Base-by-base conservation (phyloP, 2,888 invertebrate genomes). In the Leptinotarsa rubiginosa region DNA sequence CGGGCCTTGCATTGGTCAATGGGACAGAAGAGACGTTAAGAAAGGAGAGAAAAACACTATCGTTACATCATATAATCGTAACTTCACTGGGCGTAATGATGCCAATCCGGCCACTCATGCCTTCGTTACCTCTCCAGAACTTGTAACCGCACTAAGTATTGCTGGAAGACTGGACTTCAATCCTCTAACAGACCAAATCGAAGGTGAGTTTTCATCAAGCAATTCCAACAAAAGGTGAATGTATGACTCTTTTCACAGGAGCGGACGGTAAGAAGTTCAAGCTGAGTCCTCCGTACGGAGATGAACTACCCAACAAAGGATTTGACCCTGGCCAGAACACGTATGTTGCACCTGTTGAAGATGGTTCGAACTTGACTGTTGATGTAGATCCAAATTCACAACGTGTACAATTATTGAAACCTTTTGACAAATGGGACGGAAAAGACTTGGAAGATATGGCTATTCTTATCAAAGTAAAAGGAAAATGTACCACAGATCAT, bases 31-130 rank as follows among this genome's bases (percentile, higher is more conserved):
- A 86, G 99, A 99, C 88, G 94, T 98, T 47, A 97, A 98, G 90
- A 99, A 99, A 88, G 99, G 99, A 62, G 99, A 99, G 78, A 98
- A 98, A 90, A 99, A 99, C 89, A 99, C 99, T 1, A 99, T 99
- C 84, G 98, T 99, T 73, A 98, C 98, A 56, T 99, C 99, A 3
- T 99, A 99, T 92, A 99, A 99, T 89, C 92, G 99, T 77, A 99
- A 99, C 90, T 99, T 99, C 90, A 99, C 98, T 72, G 96, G 96
- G 13, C 92, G 98, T 84, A 99, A 99, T 88, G 98, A 99, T 89
- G 98, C 98, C 81, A 97, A 97, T 89, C 97, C 98, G 16, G 97
- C 97, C 56, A 99, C 99, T 0, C 99, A 99, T 87, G 95, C 95
- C 84, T 99, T 99, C 88, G 99, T 99, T 80, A 97, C 99, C 80